Conservation (phyloP, 2,888 invertebrate species). For the Sminthurinus aureus region DNA sequence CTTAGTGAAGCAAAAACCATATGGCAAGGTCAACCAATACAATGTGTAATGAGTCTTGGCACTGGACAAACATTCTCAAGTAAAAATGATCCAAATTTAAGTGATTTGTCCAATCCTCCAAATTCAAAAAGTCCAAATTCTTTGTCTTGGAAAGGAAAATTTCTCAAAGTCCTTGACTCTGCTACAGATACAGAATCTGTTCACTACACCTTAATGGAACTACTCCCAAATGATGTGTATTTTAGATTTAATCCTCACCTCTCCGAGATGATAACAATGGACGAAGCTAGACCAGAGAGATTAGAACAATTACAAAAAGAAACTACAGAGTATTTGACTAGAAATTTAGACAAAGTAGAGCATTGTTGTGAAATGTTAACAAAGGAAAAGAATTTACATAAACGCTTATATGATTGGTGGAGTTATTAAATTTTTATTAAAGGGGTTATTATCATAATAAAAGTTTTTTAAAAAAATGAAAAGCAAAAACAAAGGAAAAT, state of each 20-base stretch:
- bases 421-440: neutral
- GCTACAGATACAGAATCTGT: slow-evolving; percentile 85
- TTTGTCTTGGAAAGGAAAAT: slow-evolving; percentile 79
- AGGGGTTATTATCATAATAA: too few relatives aligned
- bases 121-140: slow-evolving; percentile 34
- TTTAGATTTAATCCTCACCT: slow-evolving; percentile 89
- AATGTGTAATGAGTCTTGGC: slow-evolving; percentile 84
- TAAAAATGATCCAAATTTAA: slow-evolving; percentile 43
- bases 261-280: slow-evolving; percentile 79
- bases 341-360: slow-evolving; percentile 52
- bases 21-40: slow-evolving; percentile 78
- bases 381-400: slow-evolving; percentile 45
- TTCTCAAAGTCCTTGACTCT: slow-evolving; percentile 81
- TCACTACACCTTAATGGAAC: slow-evolving; percentile 66
- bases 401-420: slow-evolving; percentile 50
- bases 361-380: slow-evolving; percentile 43
- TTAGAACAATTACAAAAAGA: slow-evolving; percentile 66
- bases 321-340: slow-evolving; percentile 53
- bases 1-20: slow-evolving; percentile 85
- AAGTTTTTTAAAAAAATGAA: too few relatives aligned
- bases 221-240: slow-evolving; percentile 76
- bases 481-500: too few relatives aligned
- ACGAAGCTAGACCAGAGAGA: slow-evolving; percentile 78
- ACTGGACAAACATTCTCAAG: slow-evolving; percentile 65
- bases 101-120: slow-evolving; percentile 25